phyloP scores from a whole-genome alignment of 2,888 invertebrate genomes.

The Ecliptopera silaceata region DNA sequence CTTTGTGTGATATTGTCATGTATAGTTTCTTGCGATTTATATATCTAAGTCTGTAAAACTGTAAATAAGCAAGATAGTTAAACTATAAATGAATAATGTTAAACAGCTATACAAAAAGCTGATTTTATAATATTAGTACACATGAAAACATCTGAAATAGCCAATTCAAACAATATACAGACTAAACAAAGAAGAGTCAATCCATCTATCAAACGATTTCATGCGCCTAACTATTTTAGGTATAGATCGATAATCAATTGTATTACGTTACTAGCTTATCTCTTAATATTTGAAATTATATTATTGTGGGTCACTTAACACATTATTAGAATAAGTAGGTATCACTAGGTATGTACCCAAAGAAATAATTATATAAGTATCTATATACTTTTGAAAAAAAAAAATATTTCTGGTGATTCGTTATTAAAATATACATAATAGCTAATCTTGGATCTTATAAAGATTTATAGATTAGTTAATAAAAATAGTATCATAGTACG shows the following conservation, averaged over 20 bases:
- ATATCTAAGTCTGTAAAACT: too few species aligned
- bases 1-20: too few species aligned
- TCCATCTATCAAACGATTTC: conserved; percentile 50
- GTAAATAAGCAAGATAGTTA: too few species aligned
- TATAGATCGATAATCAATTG: conserved; percentile 15
- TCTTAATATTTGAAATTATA: too few species aligned
- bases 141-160: conserved; percentile 50
- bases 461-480: conserved; percentile 39
- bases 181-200: conserved; percentile 63
- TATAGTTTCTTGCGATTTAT: too few species aligned
- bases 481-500: conserved; percentile 34
- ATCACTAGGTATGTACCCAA: not conserved
- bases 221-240: conserved; percentile 43
- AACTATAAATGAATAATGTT: not conserved
- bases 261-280: not conserved
- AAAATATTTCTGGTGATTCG: too few species aligned
- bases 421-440: too few species aligned
- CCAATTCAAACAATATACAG: conserved; percentile 61
- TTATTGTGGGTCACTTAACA: too few species aligned
- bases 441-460: conserved; percentile 38
- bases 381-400: not conserved
- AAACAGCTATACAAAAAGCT: conserved; percentile 1
- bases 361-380: not conserved
- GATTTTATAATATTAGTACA: too few species aligned
- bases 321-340: too few species aligned